Conservation (phyloP, 2,113 vertebrate species). For the Cercopithecus mona region DNA sequence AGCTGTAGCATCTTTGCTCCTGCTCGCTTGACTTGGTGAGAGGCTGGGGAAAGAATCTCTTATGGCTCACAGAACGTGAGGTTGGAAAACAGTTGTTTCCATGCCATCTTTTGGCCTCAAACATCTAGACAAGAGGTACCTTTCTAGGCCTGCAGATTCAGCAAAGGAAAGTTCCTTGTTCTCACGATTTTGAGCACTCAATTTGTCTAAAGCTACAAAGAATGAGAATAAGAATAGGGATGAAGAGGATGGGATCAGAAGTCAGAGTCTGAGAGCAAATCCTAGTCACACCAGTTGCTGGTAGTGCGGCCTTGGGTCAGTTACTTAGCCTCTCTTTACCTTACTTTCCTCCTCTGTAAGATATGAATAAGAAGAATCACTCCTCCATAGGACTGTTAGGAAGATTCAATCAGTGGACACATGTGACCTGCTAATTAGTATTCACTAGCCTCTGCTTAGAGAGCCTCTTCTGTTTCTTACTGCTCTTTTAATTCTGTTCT, state of each 20-base stretch:
- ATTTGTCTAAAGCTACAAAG: not conserved
- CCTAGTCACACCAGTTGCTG: not conserved
- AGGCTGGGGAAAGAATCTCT: not conserved
- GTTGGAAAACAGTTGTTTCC: not conserved
- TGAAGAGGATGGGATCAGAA: not conserved
- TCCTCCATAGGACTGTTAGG: not conserved
- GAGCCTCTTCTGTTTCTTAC: not conserved
- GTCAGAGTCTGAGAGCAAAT: not conserved
- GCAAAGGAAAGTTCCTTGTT: not conserved
- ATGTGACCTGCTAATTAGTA: not conserved
- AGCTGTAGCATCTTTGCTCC: fast-evolving
- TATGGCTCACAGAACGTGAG: not conserved
- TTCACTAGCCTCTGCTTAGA: not conserved
- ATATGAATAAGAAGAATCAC: not conserved
- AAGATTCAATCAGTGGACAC: not conserved
- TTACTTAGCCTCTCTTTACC: not conserved
- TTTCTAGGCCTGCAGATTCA: not conserved
- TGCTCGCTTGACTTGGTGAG: not conserved
- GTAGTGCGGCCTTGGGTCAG: not conserved
- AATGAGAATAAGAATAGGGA: not conserved
- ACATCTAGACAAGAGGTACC: not conserved
- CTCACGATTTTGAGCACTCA: not conserved
- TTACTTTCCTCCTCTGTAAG: not conserved
- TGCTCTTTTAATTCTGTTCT: not conserved
- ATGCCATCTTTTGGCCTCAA: not conserved